Evolutionary conservation across 2,888 invertebrate species (phyloP), one percentile per base, ranked within the genome.

Genomic region (Sinotaia quadrata): DNA sequence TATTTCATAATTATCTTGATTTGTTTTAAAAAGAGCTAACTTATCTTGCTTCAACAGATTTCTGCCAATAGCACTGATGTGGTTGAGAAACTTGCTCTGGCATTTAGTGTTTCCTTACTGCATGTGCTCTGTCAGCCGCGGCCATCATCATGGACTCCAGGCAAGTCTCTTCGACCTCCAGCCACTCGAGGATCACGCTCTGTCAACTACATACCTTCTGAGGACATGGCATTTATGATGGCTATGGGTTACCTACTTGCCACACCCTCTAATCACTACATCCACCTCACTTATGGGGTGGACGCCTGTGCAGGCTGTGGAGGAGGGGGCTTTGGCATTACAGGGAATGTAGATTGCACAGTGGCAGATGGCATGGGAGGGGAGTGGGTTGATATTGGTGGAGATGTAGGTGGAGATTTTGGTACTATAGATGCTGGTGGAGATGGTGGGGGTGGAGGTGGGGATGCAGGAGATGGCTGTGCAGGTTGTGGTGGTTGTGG

Each of bases 81-180:
- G 15, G 88, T 88, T 3, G 89, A 90, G 78, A 88, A 89, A 71
- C 82, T 90, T 12, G 88, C 89, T 21, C 78, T 88, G 63, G 87
- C 89, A 10, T 89, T 90, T 82, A 85, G 87, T 57, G 87, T 89
- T 10, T 84, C 89, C n/a, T 82, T 89, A 8, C 83, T 90, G 24
- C 89, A 89, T 75, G 89, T 90, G n/a, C 84, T 90, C 18, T 89
- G 89, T 76, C 89, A 90, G 78, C 90, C 89, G 0, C 87, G 89
- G 57, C 81, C 83, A 8, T 52, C 67, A 7, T 60, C 62, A 67
- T 74, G 75, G 73, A 47, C 60, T 21, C 73, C 76, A 2, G 70
- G 73, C 4, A 41, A 73, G 21, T 57, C 70, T 10, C 52, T 74
- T 5, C 65, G 49, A 7, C 61, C 68, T 27, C 31, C 67, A 5